phyloP scores from a whole-genome alignment of 2,797 vertebrate genomes.

The Zonotrichia albicollis region DNA sequence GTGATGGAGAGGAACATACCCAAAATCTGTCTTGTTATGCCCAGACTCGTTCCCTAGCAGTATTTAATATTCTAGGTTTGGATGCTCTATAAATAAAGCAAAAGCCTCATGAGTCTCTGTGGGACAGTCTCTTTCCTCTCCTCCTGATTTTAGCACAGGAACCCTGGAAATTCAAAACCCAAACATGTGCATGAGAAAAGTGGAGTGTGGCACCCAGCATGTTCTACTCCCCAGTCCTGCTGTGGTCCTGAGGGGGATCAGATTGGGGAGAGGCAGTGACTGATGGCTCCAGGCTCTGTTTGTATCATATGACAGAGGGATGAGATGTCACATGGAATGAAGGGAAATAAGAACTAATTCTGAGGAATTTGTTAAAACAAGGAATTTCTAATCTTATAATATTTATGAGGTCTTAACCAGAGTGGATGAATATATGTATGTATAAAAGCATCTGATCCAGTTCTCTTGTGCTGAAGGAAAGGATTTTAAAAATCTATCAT shows the following conservation, averaged over 20 bases:
- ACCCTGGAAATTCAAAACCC: background rate
- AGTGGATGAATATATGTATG: background rate
- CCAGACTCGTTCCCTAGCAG: background rate
- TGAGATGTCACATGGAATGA: background rate
- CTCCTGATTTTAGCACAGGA: background rate
- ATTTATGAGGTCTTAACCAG: background rate
- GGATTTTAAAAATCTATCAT: background rate
- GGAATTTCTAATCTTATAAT: background rate
- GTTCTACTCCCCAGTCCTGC: background rate
- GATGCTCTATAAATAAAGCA: background rate
- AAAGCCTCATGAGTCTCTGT: background rate
- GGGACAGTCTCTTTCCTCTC: background rate
- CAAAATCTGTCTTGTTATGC: background rate
- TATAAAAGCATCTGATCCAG: background rate
- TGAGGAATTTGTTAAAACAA: background rate
- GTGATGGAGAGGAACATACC: background rate
- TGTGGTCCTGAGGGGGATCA: background rate
- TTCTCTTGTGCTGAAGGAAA: background rate
- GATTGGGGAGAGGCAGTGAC: background rate
- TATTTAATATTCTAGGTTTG: background rate
- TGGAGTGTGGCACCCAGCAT: too few relatives aligned
- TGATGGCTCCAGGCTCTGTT: accelerated
- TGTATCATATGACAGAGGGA: background rate
- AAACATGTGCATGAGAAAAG: accelerated
- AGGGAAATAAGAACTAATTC: background rate